These are phyloP conservation scores for human DNA, from an alignment of 2,113 vertebrate genomes.

Conservation along the genomic window GRCh38 chrX:32014001-32014500, in stretches of 20 bases:
- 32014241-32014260: not conserved
- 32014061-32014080: conserved; percentile 39
- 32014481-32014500: not conserved
- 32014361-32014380: not conserved
- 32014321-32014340: not conserved
- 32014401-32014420: not conserved
- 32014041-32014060: conserved; percentile 52
- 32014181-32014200: too few relatives aligned
- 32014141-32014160: not conserved
- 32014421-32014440: not conserved
- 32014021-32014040: conserved; percentile 40
- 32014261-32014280: not conserved
- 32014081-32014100: conserved; percentile 47
- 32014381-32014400: conserved; percentile 3
- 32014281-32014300: not conserved
- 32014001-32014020: conserved; percentile 58
- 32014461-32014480: not conserved
- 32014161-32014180: not conserved
- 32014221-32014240: too few relatives aligned
- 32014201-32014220: too few relatives aligned
- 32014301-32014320: not conserved
- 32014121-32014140: not conserved
- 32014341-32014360: not conserved
- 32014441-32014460: not conserved
- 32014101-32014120: conserved; percentile 12